Conservation (phyloP, 2,888 invertebrate species). For the Acholoe squamosa region DNA sequence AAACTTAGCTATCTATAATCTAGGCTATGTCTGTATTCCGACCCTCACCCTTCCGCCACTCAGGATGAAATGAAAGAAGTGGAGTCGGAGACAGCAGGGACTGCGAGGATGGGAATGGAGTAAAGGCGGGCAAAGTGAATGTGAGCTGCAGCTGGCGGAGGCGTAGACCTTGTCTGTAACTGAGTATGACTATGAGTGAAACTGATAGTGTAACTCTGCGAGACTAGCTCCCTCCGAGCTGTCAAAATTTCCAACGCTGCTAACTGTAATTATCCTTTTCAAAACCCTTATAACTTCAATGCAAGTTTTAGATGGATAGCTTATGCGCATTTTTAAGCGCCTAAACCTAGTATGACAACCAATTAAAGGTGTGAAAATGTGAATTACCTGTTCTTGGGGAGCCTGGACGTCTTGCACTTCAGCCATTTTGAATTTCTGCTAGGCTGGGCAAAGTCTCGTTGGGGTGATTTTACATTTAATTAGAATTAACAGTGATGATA, state of each 20-base stretch:
- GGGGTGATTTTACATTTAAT: not conserved
- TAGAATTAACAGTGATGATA: not conserved
- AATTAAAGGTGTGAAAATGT: not conserved
- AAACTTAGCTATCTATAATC: constrained; percentile 9
- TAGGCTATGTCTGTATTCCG: not conserved
- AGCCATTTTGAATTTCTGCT: constrained; percentile 67
- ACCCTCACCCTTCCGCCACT: not conserved
- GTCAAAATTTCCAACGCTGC: not conserved
- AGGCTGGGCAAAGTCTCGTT: constrained; percentile 20
- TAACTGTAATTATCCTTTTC: not conserved
- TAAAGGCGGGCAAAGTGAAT: no score
- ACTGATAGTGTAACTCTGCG: not conserved
- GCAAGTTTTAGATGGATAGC: not conserved
- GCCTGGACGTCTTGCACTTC: constrained; percentile 64
- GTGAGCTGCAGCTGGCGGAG: no score
- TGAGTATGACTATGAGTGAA: no score
- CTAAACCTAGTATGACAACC: not conserved
- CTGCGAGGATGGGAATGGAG: no score
- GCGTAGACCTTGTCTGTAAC: no score
- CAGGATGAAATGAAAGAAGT: not conserved
- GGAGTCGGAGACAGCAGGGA: no score
- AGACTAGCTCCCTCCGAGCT: not conserved
- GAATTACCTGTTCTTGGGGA: constrained; percentile 64
- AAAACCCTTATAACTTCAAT: not conserved
- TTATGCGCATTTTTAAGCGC: not conserved